Evolutionary conservation across 2,888 invertebrate genomes (phyloP).

Genomic region (Phasia obesa): DNA sequence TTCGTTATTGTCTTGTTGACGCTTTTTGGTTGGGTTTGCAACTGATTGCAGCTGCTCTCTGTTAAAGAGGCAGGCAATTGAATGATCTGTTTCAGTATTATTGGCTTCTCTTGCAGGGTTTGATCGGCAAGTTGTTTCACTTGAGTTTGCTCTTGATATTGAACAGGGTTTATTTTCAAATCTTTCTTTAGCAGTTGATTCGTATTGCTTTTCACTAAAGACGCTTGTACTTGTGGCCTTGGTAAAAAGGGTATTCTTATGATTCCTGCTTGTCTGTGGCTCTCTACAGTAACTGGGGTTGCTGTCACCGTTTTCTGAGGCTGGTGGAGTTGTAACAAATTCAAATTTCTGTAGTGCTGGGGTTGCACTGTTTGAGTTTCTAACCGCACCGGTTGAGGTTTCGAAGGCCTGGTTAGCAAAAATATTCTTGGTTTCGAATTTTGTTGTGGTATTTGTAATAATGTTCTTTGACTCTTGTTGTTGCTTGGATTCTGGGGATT

Average conservation of each 20-base stretch:
- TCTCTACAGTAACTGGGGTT: constrained; percentile 50
- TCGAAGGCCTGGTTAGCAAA: constrained; percentile 69
- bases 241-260: constrained; percentile 81
- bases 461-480: constrained; percentile 44
- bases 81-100: constrained; percentile 38
- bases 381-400: constrained; percentile 54
- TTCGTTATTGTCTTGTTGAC: constrained; percentile 47
- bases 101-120: constrained; percentile 28
- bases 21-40: constrained; percentile 30
- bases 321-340: constrained; percentile 59
- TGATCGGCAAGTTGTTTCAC: constrained; percentile 26
- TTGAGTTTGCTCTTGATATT: constrained; percentile 36
- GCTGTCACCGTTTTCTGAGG: constrained; percentile 29
- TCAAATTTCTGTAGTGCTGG: constrained; percentile 67
- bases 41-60: constrained; percentile 42
- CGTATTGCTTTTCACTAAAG: constrained; percentile 75
- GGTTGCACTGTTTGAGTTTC: constrained; percentile 44
- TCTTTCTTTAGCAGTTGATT: constrained; percentile 65
- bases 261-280: constrained; percentile 70
- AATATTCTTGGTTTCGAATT: constrained; percentile 67
- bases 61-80: constrained; percentile 23
- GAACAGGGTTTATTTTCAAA: constrained; percentile 30
- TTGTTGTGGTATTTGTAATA: constrained; percentile 65
- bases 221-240: constrained; percentile 76
- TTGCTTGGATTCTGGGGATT: constrained; percentile 65